Conservation (phyloP, 2,113 vertebrate genomes). For the Hippopotamus amphibius region DNA sequence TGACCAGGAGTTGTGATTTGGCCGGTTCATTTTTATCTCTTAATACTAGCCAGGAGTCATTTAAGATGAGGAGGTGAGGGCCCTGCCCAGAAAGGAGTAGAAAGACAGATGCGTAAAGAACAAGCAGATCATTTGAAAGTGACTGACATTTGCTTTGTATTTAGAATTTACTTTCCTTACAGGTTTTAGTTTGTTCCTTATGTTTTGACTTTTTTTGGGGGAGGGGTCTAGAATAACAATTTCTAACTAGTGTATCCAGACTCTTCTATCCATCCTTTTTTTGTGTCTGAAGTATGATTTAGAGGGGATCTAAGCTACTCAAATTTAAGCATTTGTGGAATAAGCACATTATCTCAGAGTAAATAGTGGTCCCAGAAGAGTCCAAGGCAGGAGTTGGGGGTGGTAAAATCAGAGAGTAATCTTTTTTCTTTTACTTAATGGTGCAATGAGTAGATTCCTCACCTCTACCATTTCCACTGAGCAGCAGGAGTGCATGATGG, state of each 20-base stretch:
- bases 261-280: background rate
- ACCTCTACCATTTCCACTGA: background rate
- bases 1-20: background rate
- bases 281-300: constrained; percentile 28
- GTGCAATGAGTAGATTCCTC: background rate
- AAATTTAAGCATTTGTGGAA: background rate
- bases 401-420: background rate
- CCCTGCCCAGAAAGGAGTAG: background rate
- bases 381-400: background rate
- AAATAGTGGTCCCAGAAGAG: background rate
- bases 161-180: background rate
- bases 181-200: background rate
- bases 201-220: background rate
- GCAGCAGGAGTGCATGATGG: background rate
- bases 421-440: background rate
- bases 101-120: background rate
- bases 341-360: background rate
- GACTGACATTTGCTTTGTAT: background rate
- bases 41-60: background rate
- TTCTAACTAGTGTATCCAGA: background rate
- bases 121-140: background rate
- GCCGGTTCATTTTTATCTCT: background rate
- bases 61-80: background rate
- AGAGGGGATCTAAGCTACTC: background rate
- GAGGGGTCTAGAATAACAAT: background rate